Conservation (phyloP, 1,140 invertebrate genomes). For the Batillaria attramentaria region DNA sequence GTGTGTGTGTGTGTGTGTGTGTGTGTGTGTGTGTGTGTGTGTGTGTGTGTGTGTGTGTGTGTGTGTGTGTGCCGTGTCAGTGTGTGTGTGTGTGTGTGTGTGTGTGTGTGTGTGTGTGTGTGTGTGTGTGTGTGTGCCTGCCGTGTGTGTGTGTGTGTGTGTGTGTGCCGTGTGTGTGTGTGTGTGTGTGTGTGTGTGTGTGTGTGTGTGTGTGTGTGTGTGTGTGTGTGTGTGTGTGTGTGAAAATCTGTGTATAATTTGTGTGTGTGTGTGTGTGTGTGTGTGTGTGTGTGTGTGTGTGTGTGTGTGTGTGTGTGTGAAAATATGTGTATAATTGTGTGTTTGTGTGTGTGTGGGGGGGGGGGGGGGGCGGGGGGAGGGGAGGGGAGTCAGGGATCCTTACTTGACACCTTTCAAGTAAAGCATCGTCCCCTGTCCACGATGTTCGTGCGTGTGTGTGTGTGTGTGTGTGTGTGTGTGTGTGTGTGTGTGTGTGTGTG, state of each 20-base stretch:
- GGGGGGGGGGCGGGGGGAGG: no score
- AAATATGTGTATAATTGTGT: neutral
- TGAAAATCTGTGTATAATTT: neutral
- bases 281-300: neutral
- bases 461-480: neutral
- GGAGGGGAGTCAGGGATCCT: no score
- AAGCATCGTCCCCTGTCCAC: neutral
- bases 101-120: neutral
- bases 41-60: constrained; percentile 80
- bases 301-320: neutral
- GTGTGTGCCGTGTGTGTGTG: no score
- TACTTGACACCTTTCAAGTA: no score
- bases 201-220: neutral
- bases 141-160: no score
- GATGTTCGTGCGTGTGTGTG: neutral
- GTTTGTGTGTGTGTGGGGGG: neutral
- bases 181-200: neutral
- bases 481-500: neutral
- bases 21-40: constrained; percentile 70
- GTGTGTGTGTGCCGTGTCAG: no score
- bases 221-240: neutral
- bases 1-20: constrained; percentile 85
- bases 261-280: neutral
- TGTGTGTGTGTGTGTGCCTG: neutral
- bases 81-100: neutral